Percentiles rank a stretch among this genome's conserved stretches.
Conservation (phyloP, 2,797 vertebrate species). For the Gymnothorax reevesii region DNA sequence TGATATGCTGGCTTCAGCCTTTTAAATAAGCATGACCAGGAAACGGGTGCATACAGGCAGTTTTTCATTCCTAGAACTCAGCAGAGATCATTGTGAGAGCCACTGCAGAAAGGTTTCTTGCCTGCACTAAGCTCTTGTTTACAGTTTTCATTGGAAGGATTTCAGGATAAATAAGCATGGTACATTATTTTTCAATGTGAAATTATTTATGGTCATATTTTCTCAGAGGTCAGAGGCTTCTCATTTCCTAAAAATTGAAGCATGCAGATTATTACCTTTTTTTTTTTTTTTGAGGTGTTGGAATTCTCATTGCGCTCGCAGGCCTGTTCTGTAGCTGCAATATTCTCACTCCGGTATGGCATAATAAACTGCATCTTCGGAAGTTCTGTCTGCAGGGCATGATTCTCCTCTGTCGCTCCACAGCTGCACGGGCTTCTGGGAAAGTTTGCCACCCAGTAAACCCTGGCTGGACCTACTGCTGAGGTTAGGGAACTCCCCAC, state of each 20-base stretch:
- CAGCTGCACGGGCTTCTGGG: not conserved
- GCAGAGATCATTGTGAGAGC: not conserved
- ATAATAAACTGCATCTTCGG: not conserved
- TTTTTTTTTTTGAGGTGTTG: not conserved
- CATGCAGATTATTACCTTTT: not conserved
- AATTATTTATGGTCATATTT: slow-evolving; percentile 6
- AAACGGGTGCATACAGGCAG: not conserved
- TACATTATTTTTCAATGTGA: not conserved
- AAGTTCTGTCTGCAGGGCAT: not conserved
- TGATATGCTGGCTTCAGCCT: not conserved
- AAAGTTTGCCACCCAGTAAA: not conserved
- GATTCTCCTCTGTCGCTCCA: not conserved
- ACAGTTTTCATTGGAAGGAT: not conserved
- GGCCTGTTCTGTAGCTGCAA: not conserved
- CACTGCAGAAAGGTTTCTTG: not conserved
- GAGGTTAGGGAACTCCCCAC: not conserved
- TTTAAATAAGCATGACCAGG: not conserved
- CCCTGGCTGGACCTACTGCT: not conserved
- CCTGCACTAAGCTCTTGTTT: not conserved
- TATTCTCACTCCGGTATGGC: not conserved
- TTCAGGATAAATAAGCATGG: not conserved
- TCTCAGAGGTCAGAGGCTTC: not conserved
- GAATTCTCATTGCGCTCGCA: not conserved
- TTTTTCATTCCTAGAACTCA: not conserved
- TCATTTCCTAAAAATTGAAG: not conserved